These are phyloP conservation scores for Tridacna crocea DNA, from an alignment of 2,888 invertebrate species.

Conservation along the genomic window DNA sequence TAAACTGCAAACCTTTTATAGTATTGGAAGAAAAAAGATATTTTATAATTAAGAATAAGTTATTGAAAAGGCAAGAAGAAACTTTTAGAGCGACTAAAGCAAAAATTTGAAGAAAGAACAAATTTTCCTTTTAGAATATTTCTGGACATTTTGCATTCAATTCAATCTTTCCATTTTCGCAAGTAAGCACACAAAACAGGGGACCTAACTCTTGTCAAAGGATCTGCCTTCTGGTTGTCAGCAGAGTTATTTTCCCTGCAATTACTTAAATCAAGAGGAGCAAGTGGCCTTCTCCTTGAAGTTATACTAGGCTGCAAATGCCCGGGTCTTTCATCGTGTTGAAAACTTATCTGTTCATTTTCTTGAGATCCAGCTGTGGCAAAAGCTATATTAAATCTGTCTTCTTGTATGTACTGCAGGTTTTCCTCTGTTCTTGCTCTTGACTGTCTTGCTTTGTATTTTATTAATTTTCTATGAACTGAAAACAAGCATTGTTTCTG, in stretches of 20 bases:
- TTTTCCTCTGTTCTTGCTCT: too few relatives aligned
- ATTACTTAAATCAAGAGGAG: neutral
- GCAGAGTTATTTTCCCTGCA: neutral
- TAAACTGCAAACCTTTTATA: too few relatives aligned
- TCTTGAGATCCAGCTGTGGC: neutral
- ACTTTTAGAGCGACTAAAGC: too few relatives aligned
- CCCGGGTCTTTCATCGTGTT: neutral
- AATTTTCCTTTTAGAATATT: too few relatives aligned
- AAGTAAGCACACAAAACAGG: conserved; percentile 20
- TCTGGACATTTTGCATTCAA: too few relatives aligned
- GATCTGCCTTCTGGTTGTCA: neutral
- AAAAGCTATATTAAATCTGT: too few relatives aligned
- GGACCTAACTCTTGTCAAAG: conserved; percentile 25
- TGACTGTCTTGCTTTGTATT: conserved; percentile 2
- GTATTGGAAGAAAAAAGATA: too few relatives aligned
- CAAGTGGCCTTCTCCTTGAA: conserved; percentile 1
- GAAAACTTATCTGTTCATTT: neutral
- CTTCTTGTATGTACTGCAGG: too few relatives aligned
- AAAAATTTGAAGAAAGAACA: too few relatives aligned
- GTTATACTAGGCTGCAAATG: neutral
- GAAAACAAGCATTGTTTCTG: neutral
- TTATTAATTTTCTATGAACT: conserved; percentile 2
- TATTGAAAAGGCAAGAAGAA: too few relatives aligned
- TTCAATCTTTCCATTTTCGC: conserved; percentile 10
- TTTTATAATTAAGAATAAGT: too few relatives aligned